phyloP scores from a whole-genome alignment of 2,797 vertebrate species.

The Tragelaphus eurycerus region DNA sequence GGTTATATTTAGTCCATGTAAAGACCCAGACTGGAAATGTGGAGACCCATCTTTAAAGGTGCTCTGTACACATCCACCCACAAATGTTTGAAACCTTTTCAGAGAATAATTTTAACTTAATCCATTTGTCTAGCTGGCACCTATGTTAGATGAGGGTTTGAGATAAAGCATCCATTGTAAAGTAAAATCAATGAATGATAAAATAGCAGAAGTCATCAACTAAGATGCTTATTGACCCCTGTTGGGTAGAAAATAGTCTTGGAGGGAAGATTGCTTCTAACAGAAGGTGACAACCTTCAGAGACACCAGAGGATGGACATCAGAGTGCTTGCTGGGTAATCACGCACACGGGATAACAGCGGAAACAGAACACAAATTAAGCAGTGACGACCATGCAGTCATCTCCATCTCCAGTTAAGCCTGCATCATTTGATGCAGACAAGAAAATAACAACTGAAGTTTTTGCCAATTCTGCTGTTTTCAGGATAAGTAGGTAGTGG shows the following conservation, averaged over 20 bases:
- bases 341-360: neutral
- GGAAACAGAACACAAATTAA: neutral
- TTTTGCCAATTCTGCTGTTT: neutral
- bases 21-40: conserved; percentile 66
- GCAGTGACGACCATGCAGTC: neutral
- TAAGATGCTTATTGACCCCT: neutral
- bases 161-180: conserved; percentile 51
- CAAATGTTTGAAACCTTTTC: conserved; percentile 61
- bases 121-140: conserved; percentile 41
- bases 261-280: neutral
- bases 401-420: neutral
- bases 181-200: conserved; percentile 72
- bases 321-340: neutral
- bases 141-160: conserved; percentile 57
- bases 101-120: conserved; percentile 75
- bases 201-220: conserved; percentile 62
- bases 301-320: neutral
- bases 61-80: neutral
- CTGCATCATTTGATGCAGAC: neutral
- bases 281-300: neutral
- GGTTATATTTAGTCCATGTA: conserved; percentile 81
- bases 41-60: conserved; percentile 70
- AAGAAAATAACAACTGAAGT: neutral
- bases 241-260: conserved; percentile 6
- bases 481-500: neutral